phyloP scores from a whole-genome alignment of 2,113 vertebrate genomes.

The Empidonax traillii region DNA sequence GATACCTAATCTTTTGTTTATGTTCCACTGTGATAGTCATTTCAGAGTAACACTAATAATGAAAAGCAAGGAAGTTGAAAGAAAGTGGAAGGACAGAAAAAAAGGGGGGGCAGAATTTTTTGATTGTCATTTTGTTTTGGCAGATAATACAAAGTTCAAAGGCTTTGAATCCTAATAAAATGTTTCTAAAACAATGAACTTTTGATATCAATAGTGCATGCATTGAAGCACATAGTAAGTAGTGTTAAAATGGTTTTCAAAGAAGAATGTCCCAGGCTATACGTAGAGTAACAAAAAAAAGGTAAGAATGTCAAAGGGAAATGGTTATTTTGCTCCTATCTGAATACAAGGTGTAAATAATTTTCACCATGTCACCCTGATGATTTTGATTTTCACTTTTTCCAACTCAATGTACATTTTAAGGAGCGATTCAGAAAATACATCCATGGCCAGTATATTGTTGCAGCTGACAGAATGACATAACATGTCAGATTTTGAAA shows the following conservation, averaged over 20 bases:
- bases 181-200: conserved; percentile 5
- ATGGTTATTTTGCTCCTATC: neutral
- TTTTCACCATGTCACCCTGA: neutral
- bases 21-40: conserved; percentile 62
- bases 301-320: conserved; percentile 3
- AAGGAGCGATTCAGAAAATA: neutral
- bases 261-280: neutral
- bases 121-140: conserved; percentile 56
- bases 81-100: conserved; percentile 45
- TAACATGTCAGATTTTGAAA: neutral
- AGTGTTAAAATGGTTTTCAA: neutral
- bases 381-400: neutral
- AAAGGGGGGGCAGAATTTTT: neutral
- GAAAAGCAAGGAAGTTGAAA: conserved; percentile 69
- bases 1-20: conserved; percentile 74
- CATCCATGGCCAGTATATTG: neutral
- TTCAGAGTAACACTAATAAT: conserved; percentile 37
- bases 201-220: neutral
- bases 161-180: conserved; percentile 10
- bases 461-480: neutral
- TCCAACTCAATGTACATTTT: neutral
- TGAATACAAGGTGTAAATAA: neutral
- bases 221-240: neutral
- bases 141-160: conserved; percentile 48
- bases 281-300: neutral